Conservation (phyloP, 2,113 vertebrate species). For the Malurus alboscapulatus region DNA sequence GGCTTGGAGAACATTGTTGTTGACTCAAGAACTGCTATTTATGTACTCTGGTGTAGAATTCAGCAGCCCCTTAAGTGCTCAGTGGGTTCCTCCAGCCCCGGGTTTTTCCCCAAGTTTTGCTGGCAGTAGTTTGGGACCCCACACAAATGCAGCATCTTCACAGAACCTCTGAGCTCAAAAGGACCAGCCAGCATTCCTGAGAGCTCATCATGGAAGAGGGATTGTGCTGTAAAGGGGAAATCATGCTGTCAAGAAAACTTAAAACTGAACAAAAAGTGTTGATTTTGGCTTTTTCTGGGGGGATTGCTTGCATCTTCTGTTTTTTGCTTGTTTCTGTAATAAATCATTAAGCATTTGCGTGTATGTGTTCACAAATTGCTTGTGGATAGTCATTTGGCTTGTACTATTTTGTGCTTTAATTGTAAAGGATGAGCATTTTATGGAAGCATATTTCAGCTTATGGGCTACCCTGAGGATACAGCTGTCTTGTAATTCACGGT, state of each 20-base stretch:
- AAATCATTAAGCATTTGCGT: slow-evolving; percentile 7
- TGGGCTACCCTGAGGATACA: slow-evolving; percentile 32
- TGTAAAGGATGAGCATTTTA: slow-evolving; percentile 51
- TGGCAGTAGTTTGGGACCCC: neutral
- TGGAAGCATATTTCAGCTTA: slow-evolving; percentile 47
- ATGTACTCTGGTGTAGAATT: neutral
- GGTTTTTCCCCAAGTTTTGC: neutral
- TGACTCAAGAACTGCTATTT: neutral
- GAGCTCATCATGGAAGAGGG: neutral
- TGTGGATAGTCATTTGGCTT: slow-evolving; percentile 36
- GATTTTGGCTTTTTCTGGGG: neutral
- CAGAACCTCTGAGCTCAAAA: neutral
- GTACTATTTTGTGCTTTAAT: slow-evolving; percentile 44
- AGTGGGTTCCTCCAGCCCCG: neutral
- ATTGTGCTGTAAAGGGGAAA: neutral
- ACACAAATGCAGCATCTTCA: neutral
- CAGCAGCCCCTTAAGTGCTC: neutral
- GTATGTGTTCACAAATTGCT: slow-evolving; percentile 6
- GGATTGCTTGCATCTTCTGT: neutral
- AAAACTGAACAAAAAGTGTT: neutral
- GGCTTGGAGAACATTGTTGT: neutral
- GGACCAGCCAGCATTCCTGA: neutral
- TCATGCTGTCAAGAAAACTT: neutral
- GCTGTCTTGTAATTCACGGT: slow-evolving; percentile 21
- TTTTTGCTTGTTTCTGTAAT: neutral